Percentiles rank a stretch among this genome's conserved stretches.
phyloP scores from a whole-genome alignment of 2,888 invertebrate species.

The Dasypogon diadema region DNA sequence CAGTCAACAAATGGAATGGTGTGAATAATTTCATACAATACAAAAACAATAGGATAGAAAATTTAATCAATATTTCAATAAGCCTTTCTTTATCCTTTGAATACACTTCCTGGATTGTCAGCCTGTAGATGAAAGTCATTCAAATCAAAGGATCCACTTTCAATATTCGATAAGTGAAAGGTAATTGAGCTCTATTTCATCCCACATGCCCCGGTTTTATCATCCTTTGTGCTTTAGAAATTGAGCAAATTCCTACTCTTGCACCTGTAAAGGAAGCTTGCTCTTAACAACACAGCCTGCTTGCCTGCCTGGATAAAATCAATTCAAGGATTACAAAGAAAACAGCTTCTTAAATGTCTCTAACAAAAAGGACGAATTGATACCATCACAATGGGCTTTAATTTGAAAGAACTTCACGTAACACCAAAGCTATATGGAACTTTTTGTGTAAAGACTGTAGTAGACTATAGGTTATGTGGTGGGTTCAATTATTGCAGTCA shows the following conservation, averaged over 20 bases:
- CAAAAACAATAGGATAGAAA: not conserved
- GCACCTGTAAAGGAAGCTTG: constrained; percentile 39
- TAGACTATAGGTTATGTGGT: too few relatives aligned
- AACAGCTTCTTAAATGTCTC: constrained; percentile 7
- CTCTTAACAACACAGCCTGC: not conserved
- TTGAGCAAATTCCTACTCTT: constrained; percentile 28
- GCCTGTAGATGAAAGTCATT: constrained; percentile 26
- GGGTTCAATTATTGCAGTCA: too few relatives aligned
- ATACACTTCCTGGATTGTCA: constrained; percentile 1
- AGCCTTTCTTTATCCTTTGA: not conserved
- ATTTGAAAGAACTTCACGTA: constrained; percentile 25
- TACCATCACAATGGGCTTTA: constrained; percentile 25
- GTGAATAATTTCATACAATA: constrained; percentile 9
- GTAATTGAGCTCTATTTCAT: constrained; percentile 40
- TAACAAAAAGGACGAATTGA: constrained; percentile 28
- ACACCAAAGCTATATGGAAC: too few relatives aligned
- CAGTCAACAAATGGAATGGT: too few relatives aligned
- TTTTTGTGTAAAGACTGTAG: too few relatives aligned
- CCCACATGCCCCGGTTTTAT: constrained; percentile 36
- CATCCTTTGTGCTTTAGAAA: constrained; percentile 32
- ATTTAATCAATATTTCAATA: constrained; percentile 41
- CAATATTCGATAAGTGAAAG: constrained; percentile 41
- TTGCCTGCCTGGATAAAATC: constrained; percentile 2
- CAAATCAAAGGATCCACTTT: constrained; percentile 43
- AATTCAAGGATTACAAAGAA: constrained; percentile 31